Evolutionary conservation across 1,140 invertebrate genomes (phyloP).

Genomic region (Penaeus vannamei): DNA sequence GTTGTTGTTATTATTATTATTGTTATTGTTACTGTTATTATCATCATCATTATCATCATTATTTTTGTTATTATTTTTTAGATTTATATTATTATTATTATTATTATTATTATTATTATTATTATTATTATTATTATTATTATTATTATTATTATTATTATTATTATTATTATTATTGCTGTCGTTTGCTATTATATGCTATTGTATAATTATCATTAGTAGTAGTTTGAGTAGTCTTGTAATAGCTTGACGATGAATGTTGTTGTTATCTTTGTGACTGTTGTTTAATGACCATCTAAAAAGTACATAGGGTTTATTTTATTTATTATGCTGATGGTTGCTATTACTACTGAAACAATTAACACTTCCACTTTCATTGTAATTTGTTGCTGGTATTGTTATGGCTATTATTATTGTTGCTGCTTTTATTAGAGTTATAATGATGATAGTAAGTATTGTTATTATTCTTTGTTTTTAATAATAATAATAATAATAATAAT

Average conservation of each 20-base stretch:
- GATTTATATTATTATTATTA: background rate
- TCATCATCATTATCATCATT: constrained; percentile 16
- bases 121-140: constrained; percentile 16
- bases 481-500: background rate
- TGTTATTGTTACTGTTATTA: constrained; percentile 16
- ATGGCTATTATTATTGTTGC: constrained; percentile 16
- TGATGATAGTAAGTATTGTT: too few species aligned
- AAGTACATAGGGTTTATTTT: too few species aligned
- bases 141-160: constrained; percentile 16
- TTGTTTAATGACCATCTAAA: too few species aligned
- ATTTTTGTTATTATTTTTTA: background rate
- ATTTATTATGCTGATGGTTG: background rate
- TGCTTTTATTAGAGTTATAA: too few species aligned
- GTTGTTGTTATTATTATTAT: constrained; percentile 16
- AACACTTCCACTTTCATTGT: too few species aligned
- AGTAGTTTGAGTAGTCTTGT: background rate
- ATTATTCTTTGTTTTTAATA: background rate
- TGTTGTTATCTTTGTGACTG: background rate
- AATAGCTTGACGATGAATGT: background rate
- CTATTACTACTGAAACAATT: too few species aligned
- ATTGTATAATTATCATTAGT: background rate
- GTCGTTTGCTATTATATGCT: background rate
- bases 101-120: constrained; percentile 16
- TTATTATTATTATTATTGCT: constrained; percentile 16
- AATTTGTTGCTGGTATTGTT: too few species aligned